Evolutionary conservation across 2,797 vertebrate genomes (phyloP), one percentile per base, ranked within the genome.

Genomic region (Epinephelus malabaricus): DNA sequence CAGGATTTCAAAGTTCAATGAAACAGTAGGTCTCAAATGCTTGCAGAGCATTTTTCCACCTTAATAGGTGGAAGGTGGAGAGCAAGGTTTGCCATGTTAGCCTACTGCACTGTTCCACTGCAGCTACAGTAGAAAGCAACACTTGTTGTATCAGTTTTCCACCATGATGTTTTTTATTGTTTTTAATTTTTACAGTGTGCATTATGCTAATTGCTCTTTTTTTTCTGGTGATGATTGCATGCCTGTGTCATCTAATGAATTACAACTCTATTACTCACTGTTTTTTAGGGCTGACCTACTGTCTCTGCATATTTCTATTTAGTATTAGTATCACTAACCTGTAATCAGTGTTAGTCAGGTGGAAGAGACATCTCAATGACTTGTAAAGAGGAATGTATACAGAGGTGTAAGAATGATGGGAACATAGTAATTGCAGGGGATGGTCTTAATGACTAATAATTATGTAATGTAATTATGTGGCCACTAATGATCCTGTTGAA

Each of bases 331-430:
- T 73, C 62, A 43, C 27, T 84, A 75, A 84, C 85, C 59, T 85
- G 75, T 90, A 86, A 91, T 93, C 84, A 91, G 71, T 1, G 40
- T 54, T 78, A 76, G 82, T 83, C 76, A 69, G 21, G 61, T 68
- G 79, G 38, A 77, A 74, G 38, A 62, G 43, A 38, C 78, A 51
- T 61, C 71, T 86, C 50, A 73, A 3, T 73, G 67, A 55, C 59
- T 66, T 69, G n/a, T 75, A 38, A 54, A 58, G 6, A 61, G 7
- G 30, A 55, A 62, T 30, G 8, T 62, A 40, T 50, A 82, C 19
- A 25, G 9, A 61, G 23, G 34, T 73, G 47, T 69, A 8, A 70
- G 49, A 70, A 63, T 55, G 54, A 76, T 19, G 19, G 45, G 3
- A 73, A 65, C 13, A 30, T 60, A 40, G 45, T 84, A 72, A 84